Evolutionary conservation across 2,113 vertebrate species (phyloP), one percentile per base, ranked within the genome.

Genomic region (Neodontobutis hainanensis): DNA sequence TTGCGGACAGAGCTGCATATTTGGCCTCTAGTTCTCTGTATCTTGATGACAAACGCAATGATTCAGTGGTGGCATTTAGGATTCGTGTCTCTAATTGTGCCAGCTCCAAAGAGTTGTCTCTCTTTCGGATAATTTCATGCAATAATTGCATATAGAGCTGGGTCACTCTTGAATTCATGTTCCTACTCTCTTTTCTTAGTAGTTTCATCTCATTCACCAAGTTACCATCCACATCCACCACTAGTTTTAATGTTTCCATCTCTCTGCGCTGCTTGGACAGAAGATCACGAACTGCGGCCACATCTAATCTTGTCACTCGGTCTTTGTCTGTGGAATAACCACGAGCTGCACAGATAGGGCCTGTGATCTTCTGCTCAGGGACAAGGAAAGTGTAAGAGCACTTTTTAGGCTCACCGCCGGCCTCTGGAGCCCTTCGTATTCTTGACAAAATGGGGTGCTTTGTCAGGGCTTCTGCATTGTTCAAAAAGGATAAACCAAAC

Each of bases 131-230:
- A 19, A 99, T 99, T 90, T 99, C 97, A 0, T 99, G 97, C 70
- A 99, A 69, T 40, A 99, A 94, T 42, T 99, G 97, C 97, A 99
- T 99, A 35, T 99, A 99, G 61, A 99, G 95, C n/a, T 99, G 97
- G 1, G 97, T 99, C 7, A 99, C 97, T 0, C 97, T 92, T 0
- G 97, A 98, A 89, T 99, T 99, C 97, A 99, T 99, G 87, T 99
- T 99, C 0, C 97, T 95, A n/a, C 97, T 99, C 85, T 99, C 97
- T 71, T 99, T 99, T 66, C 97, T 91, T 83, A 99, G 84, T 35
- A 99, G 80, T 86, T 99, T 99, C 43, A 99, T 97, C 88, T 99
- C 97, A 0, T 95, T 99, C 40, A 99, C 97, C 42, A 99, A 91
- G 87, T 96, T 97, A 1, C 97, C 96, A 0, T 99, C 97, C 44